Base-by-base conservation (phyloP, 2,113 vertebrate genomes). In the Podilymbus podiceps region DNA sequence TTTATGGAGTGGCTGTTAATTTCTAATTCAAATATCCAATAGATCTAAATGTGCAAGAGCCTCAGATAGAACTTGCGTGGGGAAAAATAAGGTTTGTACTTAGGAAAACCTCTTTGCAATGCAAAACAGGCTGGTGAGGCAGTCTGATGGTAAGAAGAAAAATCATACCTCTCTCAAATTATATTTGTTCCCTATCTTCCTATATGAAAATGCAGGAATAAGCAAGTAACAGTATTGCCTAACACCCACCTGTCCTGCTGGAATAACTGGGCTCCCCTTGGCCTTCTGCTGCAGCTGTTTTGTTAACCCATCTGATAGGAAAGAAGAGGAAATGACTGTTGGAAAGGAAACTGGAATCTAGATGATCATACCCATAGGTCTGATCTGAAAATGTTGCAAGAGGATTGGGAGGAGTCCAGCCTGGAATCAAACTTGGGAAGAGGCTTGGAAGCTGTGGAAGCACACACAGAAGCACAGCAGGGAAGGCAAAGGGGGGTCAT, bases 31-130 rank as follows among this genome's bases (percentile, higher is more conserved):
- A 94, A 40, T 77, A 22, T 66, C 42, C 79, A 50, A 69, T 80
- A 89, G 62, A 93, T 85, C 63, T 73, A 62, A 55, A 83, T n/a
- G 63, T 67, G 75, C 46, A 66, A 77, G 30, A 95, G 50, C 67
- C 85, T 85, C 69, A 31, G 58, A 93, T 84, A 64, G 30, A 94
- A 46, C 13, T 44, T 33, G 3, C 2, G 0, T 17, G n/a, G 72
- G 47, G 68, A 46, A 71, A 92, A 95, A 75, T 71, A 56, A 88
- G 49, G 33, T 72, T 79, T 81, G 28, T 58, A 31, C 82, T 91
- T 89, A 81, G 22, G 35, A 33, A 90, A 68, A 72, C 44, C 19
- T 89, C 52, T 95, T 92, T 94, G 93, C 86, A 96, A 93, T 95
- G 96, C 88, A 96, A 94, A 96, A 78, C 12, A 93, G 76, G 35